Evolutionary conservation across 2,113 vertebrate genomes (phyloP), one percentile per base, ranked within the genome.

Genomic region (Hypocryptadius cinnamomeus): DNA sequence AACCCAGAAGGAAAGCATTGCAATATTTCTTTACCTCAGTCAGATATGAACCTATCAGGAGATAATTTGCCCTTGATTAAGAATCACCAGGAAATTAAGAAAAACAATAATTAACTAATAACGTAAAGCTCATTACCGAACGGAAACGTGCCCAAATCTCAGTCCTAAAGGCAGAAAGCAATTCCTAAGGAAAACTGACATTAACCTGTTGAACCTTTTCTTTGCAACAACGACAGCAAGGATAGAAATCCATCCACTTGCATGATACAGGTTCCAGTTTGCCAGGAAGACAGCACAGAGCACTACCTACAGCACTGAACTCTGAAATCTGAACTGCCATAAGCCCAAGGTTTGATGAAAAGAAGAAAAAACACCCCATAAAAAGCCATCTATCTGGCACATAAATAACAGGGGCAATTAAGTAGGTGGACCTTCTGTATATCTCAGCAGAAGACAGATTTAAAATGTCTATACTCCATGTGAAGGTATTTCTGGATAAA

Each of bases 91-190:
- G 86, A 94, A 90, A 87, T 81, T 45, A 81, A 54, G 79, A 90
- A 93, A 94, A 95, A 72, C 78, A 96, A 59, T 69, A 76, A 95
- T 94, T 93, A 95, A 48, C 71, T 91, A 92, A 91, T 89, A 89
- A 74, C 0, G 3, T 44, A 47, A 86, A 91, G 47, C 78, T 91
- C 33, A 72, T 93, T 94, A 87, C 22, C 0, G 1, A 84, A 72
- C 2, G 2, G 53, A 93, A 93, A 92, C 3, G 7, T 35, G 71
- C 37, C 61, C 54, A 85, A 79, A 89, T 61, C 45, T 93, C 66
- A 87, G 65, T 18, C 81, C n/a, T 47, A 42, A 53, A 79, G 35
- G 60, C n/a, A 80, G 59, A 82, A 79, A 64, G 33, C 27, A 87
- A 20, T 31, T 86, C 61, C 51, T 56, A 35, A 66, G 40, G 40